phyloP scores from a whole-genome alignment of 2,797 vertebrate genomes.

The Pseudocheirus occidentalis region DNA sequence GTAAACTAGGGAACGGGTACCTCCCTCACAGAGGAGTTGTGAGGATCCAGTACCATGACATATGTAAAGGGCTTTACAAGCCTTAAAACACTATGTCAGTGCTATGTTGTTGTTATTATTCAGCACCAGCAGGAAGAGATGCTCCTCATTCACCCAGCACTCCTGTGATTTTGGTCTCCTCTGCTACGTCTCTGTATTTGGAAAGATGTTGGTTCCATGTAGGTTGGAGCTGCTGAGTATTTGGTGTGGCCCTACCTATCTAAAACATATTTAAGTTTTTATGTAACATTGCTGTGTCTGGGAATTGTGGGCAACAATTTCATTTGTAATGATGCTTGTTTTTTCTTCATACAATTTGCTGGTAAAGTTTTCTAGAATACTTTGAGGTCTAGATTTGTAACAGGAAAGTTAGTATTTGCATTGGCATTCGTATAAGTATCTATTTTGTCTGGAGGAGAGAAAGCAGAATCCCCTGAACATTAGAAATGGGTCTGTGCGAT shows the following conservation, averaged over 20 bases:
- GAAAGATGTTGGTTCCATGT: background rate
- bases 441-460: background rate
- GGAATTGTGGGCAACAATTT: background rate
- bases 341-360: background rate
- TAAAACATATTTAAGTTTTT: background rate
- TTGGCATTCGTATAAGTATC: background rate
- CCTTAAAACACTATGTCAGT: background rate
- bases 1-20: background rate
- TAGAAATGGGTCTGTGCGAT: background rate
- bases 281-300: background rate
- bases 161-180: background rate
- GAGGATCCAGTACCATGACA: background rate
- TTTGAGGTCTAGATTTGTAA: background rate
- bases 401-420: background rate
- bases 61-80: background rate
- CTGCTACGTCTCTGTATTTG: background rate
- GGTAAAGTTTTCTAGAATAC: background rate
- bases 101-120: background rate
- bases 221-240: background rate
- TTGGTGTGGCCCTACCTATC: background rate
- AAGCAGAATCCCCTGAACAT: background rate
- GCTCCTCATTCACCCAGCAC: background rate
- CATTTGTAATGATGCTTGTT: background rate
- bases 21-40: background rate
- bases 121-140: background rate